Percentiles rank a stretch among this genome's conserved stretches.
Conservation (phyloP, 1,140 invertebrate species). For the Scaptodrosophila lebanonensis region DNA sequence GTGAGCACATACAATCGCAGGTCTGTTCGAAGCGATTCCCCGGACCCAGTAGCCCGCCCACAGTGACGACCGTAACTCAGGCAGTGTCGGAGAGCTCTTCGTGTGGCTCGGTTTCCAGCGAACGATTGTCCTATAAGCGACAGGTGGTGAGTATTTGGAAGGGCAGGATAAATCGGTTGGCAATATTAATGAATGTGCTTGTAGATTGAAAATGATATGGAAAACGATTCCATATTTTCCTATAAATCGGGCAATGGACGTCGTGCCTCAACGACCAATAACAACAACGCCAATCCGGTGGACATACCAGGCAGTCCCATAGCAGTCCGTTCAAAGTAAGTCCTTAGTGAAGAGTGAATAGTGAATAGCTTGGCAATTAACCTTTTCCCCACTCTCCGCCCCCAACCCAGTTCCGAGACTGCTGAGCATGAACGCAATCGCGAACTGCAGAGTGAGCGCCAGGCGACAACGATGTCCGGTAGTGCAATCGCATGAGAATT, state of each 20-base stretch:
- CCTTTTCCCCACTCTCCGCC: too few relatives aligned
- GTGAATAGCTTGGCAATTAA: too few relatives aligned
- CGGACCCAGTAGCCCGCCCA: slow-evolving; percentile 81
- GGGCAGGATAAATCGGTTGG: background rate
- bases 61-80: slow-evolving; percentile 80
- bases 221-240: slow-evolving; percentile 81
- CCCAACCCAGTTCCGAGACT: slow-evolving; percentile 71
- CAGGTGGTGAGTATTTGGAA: slow-evolving; percentile 72
- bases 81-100: slow-evolving; percentile 84
- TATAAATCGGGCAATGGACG: slow-evolving; percentile 80
- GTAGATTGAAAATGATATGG: slow-evolving; percentile 81
- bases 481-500: slow-evolving; percentile 83
- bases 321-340: slow-evolving; percentile 79
- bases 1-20: slow-evolving; percentile 96
- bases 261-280: slow-evolving; percentile 80
- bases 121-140: slow-evolving; percentile 79
- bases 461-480: slow-evolving; percentile 82
- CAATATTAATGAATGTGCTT: slow-evolving; percentile 5
- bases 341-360: background rate
- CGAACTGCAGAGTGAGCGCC: slow-evolving; percentile 78
- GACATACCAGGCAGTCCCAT: slow-evolving; percentile 79
- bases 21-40: slow-evolving; percentile 81
- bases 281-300: slow-evolving; percentile 80
- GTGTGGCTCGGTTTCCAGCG: slow-evolving; percentile 89
- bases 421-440: slow-evolving; percentile 79